Base-by-base conservation (phyloP, 2,797 vertebrate species). In the Ciconia nigra region DNA sequence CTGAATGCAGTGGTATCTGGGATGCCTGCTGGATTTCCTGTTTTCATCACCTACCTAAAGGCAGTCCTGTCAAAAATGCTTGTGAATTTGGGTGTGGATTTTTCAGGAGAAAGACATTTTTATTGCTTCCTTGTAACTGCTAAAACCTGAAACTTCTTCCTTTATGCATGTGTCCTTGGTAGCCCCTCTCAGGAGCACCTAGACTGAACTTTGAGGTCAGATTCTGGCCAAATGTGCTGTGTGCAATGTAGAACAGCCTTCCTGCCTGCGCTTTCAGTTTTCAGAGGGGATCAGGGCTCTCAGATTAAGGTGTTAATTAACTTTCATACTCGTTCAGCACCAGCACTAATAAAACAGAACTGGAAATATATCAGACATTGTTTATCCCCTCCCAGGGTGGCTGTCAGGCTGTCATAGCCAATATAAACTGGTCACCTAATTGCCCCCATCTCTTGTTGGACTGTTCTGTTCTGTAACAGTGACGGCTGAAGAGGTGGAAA, bases 11-110 rank as follows among this genome's bases (percentile, higher is more conserved):
- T 41, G 51, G 8, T 84, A 44, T 80, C 71, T 67, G 78, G 63
- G 49, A 49, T 84, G 47, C 59, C 65, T 87, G 62, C 67, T 92
- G 78, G 42, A 39, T 80, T 93, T 89, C 52, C 55, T 63, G 24
- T 55, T 82, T 80, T 21, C 52, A 78, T 63, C 61, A 20, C 46
- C n/a, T 52, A 11, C 35, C 54, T 71, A 35, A 77, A 78, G 54
- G 47, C 69, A 90, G 11, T n/a, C 31, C 39, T 87, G 52, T 66
- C 70, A 59, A 42, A 62, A 83, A 42, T 19, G 15, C 47, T 31
- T 2, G 2, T 37, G 61, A 87, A 49, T 76, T 81, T 33, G 47
- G 63, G 35, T n/a, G 13, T 67, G 61, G 69, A 17, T 73, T 52
- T 83, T 70, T 83, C 49, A 73, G 65, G 59, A 57, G 51, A 49